A percentile compares a stretch with the other conserved stretches of the same genome.
These are phyloP conservation scores for Drosophila paulistorum DNA, from an alignment of 1,140 invertebrate genomes.

Conservation along the genomic window DNA sequence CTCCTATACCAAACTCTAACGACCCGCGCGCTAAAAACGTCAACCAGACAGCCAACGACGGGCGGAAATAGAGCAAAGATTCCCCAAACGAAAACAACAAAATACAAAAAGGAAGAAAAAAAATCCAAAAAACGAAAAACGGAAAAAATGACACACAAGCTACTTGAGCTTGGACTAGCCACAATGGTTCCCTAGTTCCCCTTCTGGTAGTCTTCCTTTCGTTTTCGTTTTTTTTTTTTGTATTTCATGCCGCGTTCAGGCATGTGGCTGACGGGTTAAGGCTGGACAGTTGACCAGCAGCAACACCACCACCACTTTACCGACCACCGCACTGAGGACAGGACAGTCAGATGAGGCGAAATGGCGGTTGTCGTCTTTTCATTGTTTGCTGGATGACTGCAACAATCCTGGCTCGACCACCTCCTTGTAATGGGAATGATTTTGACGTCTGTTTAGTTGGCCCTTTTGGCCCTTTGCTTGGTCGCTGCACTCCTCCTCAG, in stretches of 20 bases:
- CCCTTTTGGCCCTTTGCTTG: conserved; percentile 29
- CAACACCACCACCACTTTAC: not conserved
- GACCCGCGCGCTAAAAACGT: conserved; percentile 64
- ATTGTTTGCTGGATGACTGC: conserved; percentile 48
- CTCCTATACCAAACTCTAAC: conserved; percentile 40
- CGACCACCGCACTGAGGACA: conserved; percentile 38
- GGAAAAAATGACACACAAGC: conserved; percentile 68
- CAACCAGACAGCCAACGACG: conserved; percentile 57
- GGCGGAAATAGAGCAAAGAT: conserved; percentile 80
- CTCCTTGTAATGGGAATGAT: conserved; percentile 66
- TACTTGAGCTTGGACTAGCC: conserved; percentile 67
- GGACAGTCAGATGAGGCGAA: conserved; percentile 14
- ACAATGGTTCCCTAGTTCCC: conserved; percentile 29
- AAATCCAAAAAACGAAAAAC: conserved; percentile 12
- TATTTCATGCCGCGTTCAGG: conserved; percentile 35
- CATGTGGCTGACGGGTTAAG: conserved; percentile 76
- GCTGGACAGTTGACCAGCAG: conserved; percentile 62
- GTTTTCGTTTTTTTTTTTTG: conserved; percentile 40
- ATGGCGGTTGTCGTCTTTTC: conserved; percentile 40
- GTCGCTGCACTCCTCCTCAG: not conserved
- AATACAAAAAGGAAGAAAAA: conserved; percentile 32
- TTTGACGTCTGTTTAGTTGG: conserved; percentile 76
- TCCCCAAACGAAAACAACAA: conserved; percentile 42
- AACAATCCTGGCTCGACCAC: conserved; percentile 19
- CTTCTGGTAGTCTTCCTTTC: not conserved